phyloP scores from a whole-genome alignment of 2,888 invertebrate species.

The Crematogaster levior region DNA sequence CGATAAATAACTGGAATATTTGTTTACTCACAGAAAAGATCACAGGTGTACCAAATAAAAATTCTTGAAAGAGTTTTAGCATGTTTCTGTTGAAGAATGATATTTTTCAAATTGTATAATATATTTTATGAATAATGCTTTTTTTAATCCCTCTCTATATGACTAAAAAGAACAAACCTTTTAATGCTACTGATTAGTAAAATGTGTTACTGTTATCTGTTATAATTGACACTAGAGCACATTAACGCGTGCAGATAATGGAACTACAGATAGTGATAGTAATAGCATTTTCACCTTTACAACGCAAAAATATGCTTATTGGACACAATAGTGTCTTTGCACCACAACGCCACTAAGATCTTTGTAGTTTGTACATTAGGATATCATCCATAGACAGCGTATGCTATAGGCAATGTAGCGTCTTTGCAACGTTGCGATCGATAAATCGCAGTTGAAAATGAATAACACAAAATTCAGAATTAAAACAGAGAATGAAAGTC shows the following conservation, averaged over 20 bases:
- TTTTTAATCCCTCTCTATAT: neutral
- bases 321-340: conserved; percentile 58
- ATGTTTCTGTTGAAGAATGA: neutral
- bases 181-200: neutral
- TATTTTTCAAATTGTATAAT: neutral
- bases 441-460: neutral
- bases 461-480: neutral
- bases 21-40: neutral
- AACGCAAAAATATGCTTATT: conserved; percentile 25
- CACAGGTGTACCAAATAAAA: neutral
- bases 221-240: neutral
- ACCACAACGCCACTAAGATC: conserved; percentile 41
- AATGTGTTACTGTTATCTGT: conserved; percentile 11
- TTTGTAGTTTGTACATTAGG: conserved; percentile 7
- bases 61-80: neutral
- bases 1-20: neutral
- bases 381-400: neutral
- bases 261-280: conserved; percentile 4
- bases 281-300: conserved; percentile 32
- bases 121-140: neutral
- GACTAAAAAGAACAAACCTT: neutral
- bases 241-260: conserved; percentile 59
- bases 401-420: neutral
- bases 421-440: neutral
- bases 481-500: neutral